These are phyloP conservation scores for Eubasilissa regina DNA, from an alignment of 1,140 invertebrate species.

Conservation along the genomic window DNA sequence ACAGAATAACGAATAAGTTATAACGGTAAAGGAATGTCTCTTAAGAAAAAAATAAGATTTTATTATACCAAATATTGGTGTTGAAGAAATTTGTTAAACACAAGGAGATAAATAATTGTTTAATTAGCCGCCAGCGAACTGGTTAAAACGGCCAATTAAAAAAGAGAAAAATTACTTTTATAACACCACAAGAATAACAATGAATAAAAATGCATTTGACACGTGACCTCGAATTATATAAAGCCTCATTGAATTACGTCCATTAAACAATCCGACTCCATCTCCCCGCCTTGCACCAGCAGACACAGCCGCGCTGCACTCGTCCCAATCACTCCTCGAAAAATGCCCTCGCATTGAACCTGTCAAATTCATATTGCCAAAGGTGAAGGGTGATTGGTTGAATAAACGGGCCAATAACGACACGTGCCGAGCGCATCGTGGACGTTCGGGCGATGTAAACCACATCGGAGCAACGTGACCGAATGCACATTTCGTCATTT, in stretches of 20 bases:
- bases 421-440: conserved; percentile 18
- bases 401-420: conserved; percentile 18
- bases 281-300: conserved; percentile 2
- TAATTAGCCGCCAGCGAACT: too few relatives aligned
- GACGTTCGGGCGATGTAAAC: neutral
- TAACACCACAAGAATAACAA: too few relatives aligned
- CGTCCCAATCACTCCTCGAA: conserved; percentile 22
- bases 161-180: too few relatives aligned
- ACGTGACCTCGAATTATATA: neutral
- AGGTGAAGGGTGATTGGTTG: conserved; percentile 41
- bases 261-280: conserved; percentile 9
- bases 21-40: too few relatives aligned
- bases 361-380: conserved; percentile 36
- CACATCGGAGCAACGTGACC: neutral
- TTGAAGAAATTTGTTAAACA: too few relatives aligned
- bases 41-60: too few relatives aligned
- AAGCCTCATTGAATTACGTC: conserved; percentile 28
- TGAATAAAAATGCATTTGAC: neutral
- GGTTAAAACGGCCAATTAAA: too few relatives aligned
- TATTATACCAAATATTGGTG: too few relatives aligned
- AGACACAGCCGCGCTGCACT: conserved; percentile 6
- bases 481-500: neutral
- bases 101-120: too few relatives aligned
- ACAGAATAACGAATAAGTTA: too few relatives aligned
- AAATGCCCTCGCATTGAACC: conserved; percentile 34